Percentiles rank a stretch among this genome's conserved stretches.
These are phyloP conservation scores for Euleptes europaea DNA, from an alignment of 2,113 vertebrate genomes.

Conservation along the genomic window DNA sequence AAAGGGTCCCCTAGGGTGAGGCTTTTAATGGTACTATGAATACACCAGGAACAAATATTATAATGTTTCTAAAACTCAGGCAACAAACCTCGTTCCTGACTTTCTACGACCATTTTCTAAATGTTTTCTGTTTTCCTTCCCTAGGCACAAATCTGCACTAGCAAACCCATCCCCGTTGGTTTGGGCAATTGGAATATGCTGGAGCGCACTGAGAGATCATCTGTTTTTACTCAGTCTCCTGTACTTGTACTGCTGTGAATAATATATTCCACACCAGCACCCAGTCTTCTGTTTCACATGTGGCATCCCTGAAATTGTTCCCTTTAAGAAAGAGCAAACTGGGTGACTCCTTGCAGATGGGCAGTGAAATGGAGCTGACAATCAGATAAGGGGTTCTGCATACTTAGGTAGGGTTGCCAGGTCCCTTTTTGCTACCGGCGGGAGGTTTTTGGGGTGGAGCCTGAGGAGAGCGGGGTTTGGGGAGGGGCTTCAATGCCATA, in stretches of 20 bases:
- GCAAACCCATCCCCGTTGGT: neutral
- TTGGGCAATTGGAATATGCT: neutral
- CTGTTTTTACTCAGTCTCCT: neutral
- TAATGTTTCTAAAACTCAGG: neutral
- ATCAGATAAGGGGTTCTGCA: neutral
- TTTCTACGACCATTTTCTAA: neutral
- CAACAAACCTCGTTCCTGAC: neutral
- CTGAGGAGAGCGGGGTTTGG: no score
- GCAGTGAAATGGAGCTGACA: neutral
- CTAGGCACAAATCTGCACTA: neutral
- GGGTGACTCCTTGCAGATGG: neutral
- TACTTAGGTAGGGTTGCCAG: no score
- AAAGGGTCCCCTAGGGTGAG: neutral
- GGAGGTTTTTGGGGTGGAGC: no score
- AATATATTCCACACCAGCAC: neutral
- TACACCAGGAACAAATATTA: neutral
- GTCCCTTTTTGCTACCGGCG: no score
- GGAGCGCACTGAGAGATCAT: neutral
- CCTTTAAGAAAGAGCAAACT: neutral
- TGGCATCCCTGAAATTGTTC: neutral
- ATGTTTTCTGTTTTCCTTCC: neutral
- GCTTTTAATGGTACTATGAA: constrained; percentile 8
- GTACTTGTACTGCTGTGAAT: neutral
- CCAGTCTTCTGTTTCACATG: neutral
- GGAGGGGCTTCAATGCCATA: no score